Evolutionary conservation across 1,140 invertebrate genomes (phyloP).

Genomic region (Trissolcus basalis): DNA sequence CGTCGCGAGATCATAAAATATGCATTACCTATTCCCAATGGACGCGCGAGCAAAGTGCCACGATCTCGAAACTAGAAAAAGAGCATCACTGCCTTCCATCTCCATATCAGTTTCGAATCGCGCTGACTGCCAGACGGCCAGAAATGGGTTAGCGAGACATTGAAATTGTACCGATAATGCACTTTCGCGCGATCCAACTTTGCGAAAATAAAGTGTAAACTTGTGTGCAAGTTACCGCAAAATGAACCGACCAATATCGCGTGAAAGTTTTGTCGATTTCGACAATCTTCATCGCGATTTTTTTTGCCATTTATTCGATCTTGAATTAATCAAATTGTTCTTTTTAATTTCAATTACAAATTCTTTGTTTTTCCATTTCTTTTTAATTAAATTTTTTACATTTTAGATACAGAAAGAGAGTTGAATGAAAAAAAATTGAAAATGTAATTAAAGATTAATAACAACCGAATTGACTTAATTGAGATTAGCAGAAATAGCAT

Average conservation of each 20-base stretch:
- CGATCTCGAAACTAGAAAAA: conserved; percentile 57
- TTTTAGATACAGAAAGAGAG: too few relatives aligned
- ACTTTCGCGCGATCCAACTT: conserved; percentile 9
- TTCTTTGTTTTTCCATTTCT: too few relatives aligned
- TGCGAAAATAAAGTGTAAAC: conserved; percentile 33
- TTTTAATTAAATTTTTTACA: too few relatives aligned
- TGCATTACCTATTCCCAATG: conserved; percentile 68
- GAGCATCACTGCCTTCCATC: conserved; percentile 56
- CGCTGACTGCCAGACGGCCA: conserved; percentile 29
- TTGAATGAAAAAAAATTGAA: not conserved
- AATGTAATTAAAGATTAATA: conserved; percentile 11
- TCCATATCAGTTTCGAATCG: conserved; percentile 62
- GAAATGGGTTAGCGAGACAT: conserved; percentile 40
- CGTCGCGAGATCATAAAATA: conserved; percentile 68
- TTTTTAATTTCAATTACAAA: too few relatives aligned
- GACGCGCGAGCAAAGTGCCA: conserved; percentile 60
- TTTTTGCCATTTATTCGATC: too few relatives aligned
- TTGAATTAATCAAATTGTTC: too few relatives aligned
- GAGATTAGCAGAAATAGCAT: not conserved
- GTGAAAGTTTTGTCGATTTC: too few relatives aligned
- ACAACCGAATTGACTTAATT: conserved; percentile 14
- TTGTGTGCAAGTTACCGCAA: conserved; percentile 24
- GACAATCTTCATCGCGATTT: too few relatives aligned
- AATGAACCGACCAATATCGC: not conserved
- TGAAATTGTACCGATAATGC: conserved; percentile 34